These are phyloP conservation scores for Plebejus argus DNA, from an alignment of 2,888 invertebrate genomes.

Conservation along the genomic window DNA sequence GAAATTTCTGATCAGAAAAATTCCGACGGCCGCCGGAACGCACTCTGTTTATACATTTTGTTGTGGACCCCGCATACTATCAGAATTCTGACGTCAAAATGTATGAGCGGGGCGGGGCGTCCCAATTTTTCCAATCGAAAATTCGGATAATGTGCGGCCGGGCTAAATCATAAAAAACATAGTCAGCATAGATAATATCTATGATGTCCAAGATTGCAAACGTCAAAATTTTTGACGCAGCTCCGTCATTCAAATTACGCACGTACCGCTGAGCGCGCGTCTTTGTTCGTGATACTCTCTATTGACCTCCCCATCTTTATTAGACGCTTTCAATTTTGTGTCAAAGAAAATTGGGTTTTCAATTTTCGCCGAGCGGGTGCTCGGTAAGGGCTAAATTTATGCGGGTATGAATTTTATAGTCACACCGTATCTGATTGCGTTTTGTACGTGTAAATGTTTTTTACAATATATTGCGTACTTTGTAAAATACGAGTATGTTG, in stretches of 20 bases:
- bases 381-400: constrained; percentile 43
- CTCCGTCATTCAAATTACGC: constrained; percentile 41
- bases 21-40: no score
- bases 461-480: constrained; percentile 36
- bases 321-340: constrained; percentile 43
- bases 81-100: no score
- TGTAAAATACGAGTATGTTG: background rate
- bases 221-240: constrained; percentile 18
- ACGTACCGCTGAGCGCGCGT: constrained; percentile 39
- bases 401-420: constrained; percentile 45
- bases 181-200: no score
- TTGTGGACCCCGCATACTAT: no score
- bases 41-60: no score
- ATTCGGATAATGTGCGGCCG: no score
- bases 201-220: background rate
- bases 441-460: constrained; percentile 41
- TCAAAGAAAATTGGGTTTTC: constrained; percentile 45
- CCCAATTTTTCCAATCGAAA: no score
- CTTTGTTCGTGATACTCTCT: constrained; percentile 41
- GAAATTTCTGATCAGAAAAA: no score
- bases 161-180: no score
- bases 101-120: no score
- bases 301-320: constrained; percentile 44
- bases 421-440: constrained; percentile 44
- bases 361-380: constrained; percentile 42